phyloP scores from a whole-genome alignment of 2,888 invertebrate genomes.

The Nephrotoma appendiculata region DNA sequence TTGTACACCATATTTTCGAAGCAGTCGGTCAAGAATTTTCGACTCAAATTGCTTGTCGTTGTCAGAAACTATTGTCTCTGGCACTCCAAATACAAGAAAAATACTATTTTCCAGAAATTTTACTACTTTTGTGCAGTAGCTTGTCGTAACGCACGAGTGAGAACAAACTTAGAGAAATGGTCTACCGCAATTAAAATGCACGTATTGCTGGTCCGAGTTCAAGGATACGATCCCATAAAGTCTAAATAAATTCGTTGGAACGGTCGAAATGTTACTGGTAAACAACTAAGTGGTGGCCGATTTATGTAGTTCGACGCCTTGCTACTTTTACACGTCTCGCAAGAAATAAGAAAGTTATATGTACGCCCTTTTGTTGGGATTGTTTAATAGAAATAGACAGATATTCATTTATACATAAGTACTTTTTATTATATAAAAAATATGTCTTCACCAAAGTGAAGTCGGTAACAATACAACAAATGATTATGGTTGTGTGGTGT shows the following conservation, averaged over 20 bases:
- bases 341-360: too few relatives aligned
- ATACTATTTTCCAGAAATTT: background rate
- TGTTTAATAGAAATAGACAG: too few relatives aligned
- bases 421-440: too few relatives aligned
- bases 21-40: background rate
- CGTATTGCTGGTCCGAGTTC: background rate
- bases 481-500: too few relatives aligned
- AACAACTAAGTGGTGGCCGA: background rate
- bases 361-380: too few relatives aligned
- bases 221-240: background rate
- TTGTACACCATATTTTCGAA: constrained; percentile 1
- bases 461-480: too few relatives aligned
- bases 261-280: background rate
- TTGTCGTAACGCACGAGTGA: background rate
- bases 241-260: background rate
- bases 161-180: too few relatives aligned
- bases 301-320: background rate
- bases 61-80: background rate
- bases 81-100: background rate
- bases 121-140: background rate
- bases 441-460: too few relatives aligned
- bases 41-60: background rate
- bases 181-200: background rate
- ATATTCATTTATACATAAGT: too few relatives aligned
- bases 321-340: background rate